Percentiles rank a stretch among this genome's conserved stretches.
phyloP scores from a whole-genome alignment of 2,113 vertebrate genomes.

The Crotalus horridus region DNA sequence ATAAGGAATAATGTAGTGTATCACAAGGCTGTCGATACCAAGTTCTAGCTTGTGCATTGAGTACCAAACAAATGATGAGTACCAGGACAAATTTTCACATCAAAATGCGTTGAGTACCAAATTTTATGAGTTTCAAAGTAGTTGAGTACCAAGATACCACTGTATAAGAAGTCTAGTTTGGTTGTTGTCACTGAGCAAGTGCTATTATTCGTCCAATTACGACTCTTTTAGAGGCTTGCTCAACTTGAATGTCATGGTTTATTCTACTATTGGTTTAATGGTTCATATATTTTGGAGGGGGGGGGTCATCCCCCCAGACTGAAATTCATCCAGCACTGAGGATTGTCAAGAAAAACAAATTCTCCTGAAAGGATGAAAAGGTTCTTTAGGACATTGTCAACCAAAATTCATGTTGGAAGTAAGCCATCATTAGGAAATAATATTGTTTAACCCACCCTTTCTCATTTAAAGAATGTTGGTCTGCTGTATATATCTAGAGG shows the following conservation, averaged over 20 bases:
- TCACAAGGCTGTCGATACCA: neutral
- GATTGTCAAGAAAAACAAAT: conserved; percentile 19
- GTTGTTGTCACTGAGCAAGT: neutral
- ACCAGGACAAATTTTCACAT: neutral
- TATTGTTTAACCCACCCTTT: neutral
- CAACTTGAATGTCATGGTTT: conserved; percentile 7
- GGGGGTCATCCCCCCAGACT: neutral
- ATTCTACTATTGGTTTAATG: conserved; percentile 17
- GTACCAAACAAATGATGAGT: neutral
- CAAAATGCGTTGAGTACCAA: neutral
- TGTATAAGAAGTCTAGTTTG: neutral
- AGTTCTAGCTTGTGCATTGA: neutral
- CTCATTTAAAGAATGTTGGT: neutral
- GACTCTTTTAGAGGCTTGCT: conserved; percentile 8
- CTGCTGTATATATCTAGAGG: neutral
- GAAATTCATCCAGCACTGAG: conserved; percentile 13
- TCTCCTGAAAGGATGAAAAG: conserved; percentile 16
- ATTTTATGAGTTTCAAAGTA: neutral
- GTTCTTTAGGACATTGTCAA: neutral
- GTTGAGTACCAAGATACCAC: neutral
- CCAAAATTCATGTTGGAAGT: neutral
- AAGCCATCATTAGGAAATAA: neutral
- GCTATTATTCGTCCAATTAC: neutral
- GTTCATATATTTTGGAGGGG: conserved; percentile 22
- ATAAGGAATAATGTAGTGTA: neutral